These are phyloP conservation scores for Tiphia femorata DNA, from an alignment of 2,888 invertebrate genomes.

Conservation along the genomic window DNA sequence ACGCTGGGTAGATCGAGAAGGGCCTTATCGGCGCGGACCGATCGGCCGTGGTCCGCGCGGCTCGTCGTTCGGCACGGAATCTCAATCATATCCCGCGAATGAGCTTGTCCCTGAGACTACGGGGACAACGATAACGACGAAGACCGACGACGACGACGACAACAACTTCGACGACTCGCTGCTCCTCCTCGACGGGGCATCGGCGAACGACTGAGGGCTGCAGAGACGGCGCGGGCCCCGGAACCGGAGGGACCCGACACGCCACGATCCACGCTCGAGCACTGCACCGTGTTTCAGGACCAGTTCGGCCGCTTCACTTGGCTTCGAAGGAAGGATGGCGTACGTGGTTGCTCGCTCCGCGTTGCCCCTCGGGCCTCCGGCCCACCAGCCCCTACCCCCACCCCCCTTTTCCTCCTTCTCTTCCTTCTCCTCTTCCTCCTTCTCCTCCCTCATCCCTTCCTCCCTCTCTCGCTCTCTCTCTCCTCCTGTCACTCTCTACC, in stretches of 20 bases:
- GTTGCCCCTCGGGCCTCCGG: constrained; percentile 34
- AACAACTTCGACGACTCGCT: constrained; percentile 35
- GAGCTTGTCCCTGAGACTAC: too few relatives aligned
- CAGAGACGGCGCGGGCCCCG: constrained; percentile 52
- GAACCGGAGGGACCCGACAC: constrained; percentile 52
- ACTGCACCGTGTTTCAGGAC: constrained; percentile 54
- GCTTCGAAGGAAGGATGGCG: constrained; percentile 54
- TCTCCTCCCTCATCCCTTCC: background rate
- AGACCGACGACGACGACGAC: background rate
- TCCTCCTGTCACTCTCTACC: too few relatives aligned
- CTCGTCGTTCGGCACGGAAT: background rate
- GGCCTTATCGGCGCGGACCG: too few relatives aligned
- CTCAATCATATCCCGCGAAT: too few relatives aligned
- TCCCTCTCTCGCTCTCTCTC: too few relatives aligned
- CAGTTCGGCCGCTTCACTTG: constrained; percentile 60
- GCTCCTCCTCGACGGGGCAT: constrained; percentile 60
- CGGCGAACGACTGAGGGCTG: constrained; percentile 65
- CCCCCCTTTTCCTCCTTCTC: constrained; percentile 21
- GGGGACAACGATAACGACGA: background rate
- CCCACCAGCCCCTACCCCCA: constrained; percentile 22
- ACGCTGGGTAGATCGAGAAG: too few relatives aligned
- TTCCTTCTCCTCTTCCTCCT: constrained; percentile 18
- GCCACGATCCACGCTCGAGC: constrained; percentile 47
- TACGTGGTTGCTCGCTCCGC: constrained; percentile 44
- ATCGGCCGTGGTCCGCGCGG: background rate